These are phyloP conservation scores for Uromys caudimaculatus DNA, from an alignment of 2,797 vertebrate genomes.

Conservation along the genomic window DNA sequence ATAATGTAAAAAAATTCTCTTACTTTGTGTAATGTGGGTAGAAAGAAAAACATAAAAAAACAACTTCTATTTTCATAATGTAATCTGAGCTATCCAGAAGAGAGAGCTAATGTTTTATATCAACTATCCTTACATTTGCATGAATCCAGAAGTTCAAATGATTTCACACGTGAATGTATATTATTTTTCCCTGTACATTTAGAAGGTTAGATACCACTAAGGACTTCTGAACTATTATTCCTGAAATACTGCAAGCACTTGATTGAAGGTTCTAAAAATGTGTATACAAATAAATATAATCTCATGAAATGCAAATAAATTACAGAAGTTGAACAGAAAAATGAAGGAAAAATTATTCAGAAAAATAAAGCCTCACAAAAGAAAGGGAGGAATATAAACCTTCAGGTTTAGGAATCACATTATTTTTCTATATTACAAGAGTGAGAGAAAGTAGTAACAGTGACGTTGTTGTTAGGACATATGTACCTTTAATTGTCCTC, in stretches of 20 bases:
- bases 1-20: not conserved
- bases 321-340: not conserved
- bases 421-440: not conserved
- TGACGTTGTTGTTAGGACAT: not conserved
- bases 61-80: slow-evolving; percentile 55
- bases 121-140: slow-evolving; percentile 52
- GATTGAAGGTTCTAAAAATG: not conserved
- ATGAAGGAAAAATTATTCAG: not conserved
- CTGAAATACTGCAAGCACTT: not conserved
- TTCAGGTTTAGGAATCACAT: not conserved
- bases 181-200: not conserved
- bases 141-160: not conserved
- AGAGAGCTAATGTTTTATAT: slow-evolving; percentile 85
- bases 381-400: accelerated
- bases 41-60: not conserved
- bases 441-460: not conserved
- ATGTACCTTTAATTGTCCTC: not conserved
- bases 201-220: not conserved
- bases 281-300: not conserved
- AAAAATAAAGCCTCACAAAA: not conserved
- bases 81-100: slow-evolving; percentile 84
- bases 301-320: slow-evolving; percentile 26
- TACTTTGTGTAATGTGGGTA: not conserved
- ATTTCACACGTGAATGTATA: not conserved
- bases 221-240: not conserved